phyloP scores from a whole-genome alignment of 2,888 invertebrate species.

The Drosophila recens region DNA sequence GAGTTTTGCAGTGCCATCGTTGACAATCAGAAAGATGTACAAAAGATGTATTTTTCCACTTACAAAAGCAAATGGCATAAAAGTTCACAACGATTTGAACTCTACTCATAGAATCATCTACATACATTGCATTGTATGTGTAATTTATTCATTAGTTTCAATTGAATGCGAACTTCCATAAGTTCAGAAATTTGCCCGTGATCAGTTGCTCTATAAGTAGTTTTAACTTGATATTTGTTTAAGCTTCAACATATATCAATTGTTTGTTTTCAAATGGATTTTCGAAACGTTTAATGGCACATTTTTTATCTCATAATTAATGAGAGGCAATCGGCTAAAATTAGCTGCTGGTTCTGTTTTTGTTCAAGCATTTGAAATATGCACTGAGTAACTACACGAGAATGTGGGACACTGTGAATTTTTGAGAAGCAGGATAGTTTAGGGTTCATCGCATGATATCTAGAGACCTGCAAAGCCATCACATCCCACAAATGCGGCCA shows the following conservation, averaged over 20 bases:
- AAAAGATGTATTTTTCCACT: not conserved
- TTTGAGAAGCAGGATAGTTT: conserved; percentile 4
- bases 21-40: not conserved
- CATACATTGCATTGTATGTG: conserved; percentile 37
- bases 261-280: conserved; percentile 19
- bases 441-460: conserved; percentile 13
- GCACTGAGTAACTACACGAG: not conserved
- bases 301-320: conserved; percentile 41
- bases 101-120: conserved; percentile 57
- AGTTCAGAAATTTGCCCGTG: conserved; percentile 4
- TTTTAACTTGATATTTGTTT: no score
- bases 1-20: not conserved
- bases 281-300: conserved; percentile 23
- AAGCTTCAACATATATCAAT: not conserved
- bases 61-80: not conserved
- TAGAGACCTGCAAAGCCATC: conserved; percentile 20
- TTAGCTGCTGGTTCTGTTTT: conserved; percentile 30
- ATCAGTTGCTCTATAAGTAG: conserved; percentile 1
- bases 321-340: conserved; percentile 50
- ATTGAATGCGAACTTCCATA: conserved; percentile 60
- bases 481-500: conserved; percentile 6
- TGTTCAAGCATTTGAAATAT: conserved; percentile 16
- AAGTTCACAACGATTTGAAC: conserved; percentile 88
- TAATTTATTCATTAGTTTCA: conserved; percentile 74
- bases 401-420: conserved; percentile 10